Conservation (phyloP, 2,888 invertebrate genomes). For the Drosophila borealis region DNA sequence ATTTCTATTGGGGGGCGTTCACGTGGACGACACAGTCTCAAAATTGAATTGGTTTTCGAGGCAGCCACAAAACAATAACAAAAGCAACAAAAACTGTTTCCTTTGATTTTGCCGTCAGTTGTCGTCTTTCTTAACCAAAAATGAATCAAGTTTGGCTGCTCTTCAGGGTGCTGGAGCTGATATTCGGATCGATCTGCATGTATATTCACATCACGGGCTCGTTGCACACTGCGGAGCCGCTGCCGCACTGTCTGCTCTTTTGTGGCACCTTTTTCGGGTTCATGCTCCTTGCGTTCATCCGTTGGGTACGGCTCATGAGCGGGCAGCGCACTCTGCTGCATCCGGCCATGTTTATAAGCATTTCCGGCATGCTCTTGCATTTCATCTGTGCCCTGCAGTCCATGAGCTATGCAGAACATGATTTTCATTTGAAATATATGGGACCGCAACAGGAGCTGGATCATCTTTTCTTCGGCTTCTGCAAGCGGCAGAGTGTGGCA, state of each 20-base stretch:
- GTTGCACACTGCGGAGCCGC: constrained; percentile 48
- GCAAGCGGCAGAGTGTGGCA: constrained; percentile 57
- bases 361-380: constrained; percentile 42
- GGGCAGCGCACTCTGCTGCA: constrained; percentile 42
- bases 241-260: constrained; percentile 67
- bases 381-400: constrained; percentile 41
- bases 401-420: constrained; percentile 68
- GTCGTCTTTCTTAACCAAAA: background rate
- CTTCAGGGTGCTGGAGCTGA: constrained; percentile 42
- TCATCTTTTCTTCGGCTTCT: constrained; percentile 53
- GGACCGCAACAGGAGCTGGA: constrained; percentile 55
- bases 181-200: constrained; percentile 37
- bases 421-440: constrained; percentile 71
- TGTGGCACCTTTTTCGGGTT: constrained; percentile 70
- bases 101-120: constrained; percentile 23
- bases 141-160: constrained; percentile 73
- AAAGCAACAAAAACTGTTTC: constrained; percentile 7
- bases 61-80: constrained; percentile 9
- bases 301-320: constrained; percentile 36
- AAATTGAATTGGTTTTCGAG: constrained; percentile 63
- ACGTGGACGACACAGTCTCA: constrained; percentile 13
- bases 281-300: constrained; percentile 47
- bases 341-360: constrained; percentile 43
- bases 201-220: constrained; percentile 56
- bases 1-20: constrained; percentile 35